Evolutionary conservation across 2,797 vertebrate genomes (phyloP).

Genomic region (Gallinago solitaria): DNA sequence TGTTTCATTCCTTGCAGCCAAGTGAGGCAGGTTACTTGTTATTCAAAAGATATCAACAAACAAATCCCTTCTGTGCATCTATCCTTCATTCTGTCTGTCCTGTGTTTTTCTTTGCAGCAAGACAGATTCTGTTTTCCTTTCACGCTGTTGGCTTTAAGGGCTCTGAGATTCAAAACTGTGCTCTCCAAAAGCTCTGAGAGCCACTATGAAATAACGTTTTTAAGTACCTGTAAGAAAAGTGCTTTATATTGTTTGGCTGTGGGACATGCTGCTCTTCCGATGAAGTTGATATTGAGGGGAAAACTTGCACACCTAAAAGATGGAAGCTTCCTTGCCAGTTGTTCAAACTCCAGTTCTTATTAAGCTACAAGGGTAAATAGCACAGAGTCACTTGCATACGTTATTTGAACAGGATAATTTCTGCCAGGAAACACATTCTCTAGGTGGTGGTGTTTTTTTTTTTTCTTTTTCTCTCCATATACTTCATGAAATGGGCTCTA

Average conservation of each 20-base stretch:
- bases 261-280: not conserved
- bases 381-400: fast-evolving
- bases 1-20: not conserved
- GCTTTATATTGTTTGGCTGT: not conserved
- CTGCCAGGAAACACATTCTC: not conserved
- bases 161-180: not conserved
- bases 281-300: not conserved
- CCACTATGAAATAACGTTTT: not conserved
- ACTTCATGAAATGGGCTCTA: not conserved
- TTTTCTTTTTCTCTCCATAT: not conserved
- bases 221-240: not conserved
- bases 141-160: fast-evolving
- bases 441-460: too few species aligned
- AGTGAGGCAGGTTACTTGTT: not conserved
- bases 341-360: not conserved
- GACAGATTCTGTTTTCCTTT: not conserved
- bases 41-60: not conserved
- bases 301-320: not conserved
- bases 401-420: not conserved
- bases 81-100: not conserved
- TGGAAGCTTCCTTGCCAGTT: not conserved
- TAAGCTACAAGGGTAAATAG: not conserved
- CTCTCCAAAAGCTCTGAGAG: not conserved
- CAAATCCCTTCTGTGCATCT: not conserved
- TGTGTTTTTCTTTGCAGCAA: not conserved